A percentile compares a stretch with the other conserved stretches of the same genome.
Evolutionary conservation across 2,113 vertebrate species (phyloP).

Genomic region (Arothron firmamentum): DNA sequence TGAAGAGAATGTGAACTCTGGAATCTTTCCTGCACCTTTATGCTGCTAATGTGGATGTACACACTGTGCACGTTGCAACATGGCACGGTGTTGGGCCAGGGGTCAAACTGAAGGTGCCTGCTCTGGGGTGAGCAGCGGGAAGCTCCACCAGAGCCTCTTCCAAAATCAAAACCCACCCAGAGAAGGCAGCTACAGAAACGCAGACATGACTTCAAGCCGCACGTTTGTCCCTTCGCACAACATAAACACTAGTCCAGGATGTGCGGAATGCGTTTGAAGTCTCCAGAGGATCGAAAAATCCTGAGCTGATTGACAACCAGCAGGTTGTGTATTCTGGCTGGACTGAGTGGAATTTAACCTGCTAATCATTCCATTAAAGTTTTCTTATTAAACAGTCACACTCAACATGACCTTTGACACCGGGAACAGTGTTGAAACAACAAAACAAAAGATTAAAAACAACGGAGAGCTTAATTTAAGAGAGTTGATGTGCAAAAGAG

Average conservation of each 20-base stretch:
- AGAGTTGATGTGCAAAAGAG: too few relatives aligned
- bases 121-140: conserved; percentile 36
- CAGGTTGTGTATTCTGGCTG: neutral
- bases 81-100: conserved; percentile 11
- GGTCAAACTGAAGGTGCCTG: conserved; percentile 48
- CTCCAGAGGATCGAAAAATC: neutral
- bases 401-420: too few relatives aligned
- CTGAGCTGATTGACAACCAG: too few relatives aligned
- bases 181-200: neutral
- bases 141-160: conserved; percentile 16
- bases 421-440: neutral
- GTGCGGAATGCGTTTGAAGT: neutral
- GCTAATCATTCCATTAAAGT: too few relatives aligned
- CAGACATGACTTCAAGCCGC: neutral
- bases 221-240: neutral
- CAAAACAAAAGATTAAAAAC: neutral
- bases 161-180: neutral
- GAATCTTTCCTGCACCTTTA: too few relatives aligned
- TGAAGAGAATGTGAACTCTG: too few relatives aligned
- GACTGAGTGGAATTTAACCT: too few relatives aligned
- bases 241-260: neutral
- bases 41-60: neutral
- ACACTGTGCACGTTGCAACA: neutral
- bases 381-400: too few relatives aligned
- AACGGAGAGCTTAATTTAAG: too few relatives aligned